These are phyloP conservation scores for Syncerus caffer DNA, from an alignment of 2,797 vertebrate genomes.

Conservation along the genomic window DNA sequence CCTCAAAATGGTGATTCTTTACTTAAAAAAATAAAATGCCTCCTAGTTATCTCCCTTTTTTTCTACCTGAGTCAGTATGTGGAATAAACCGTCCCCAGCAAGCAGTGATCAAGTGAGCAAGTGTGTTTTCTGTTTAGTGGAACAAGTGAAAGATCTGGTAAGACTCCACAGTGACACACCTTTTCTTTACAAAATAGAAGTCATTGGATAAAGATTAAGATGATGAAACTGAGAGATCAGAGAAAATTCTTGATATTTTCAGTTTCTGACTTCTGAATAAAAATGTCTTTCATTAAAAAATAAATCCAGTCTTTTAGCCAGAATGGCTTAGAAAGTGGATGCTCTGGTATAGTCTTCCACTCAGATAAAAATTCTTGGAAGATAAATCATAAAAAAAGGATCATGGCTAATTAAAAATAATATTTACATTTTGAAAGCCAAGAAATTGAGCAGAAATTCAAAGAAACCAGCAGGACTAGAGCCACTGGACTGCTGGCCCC, in stretches of 20 bases:
- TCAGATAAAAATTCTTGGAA: not conserved
- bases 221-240: not conserved
- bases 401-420: not conserved
- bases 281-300: not conserved
- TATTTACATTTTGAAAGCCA: not conserved
- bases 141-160: not conserved
- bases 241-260: not conserved
- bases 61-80: not conserved
- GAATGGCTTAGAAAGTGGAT: not conserved
- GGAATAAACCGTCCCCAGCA: not conserved
- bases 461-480: not conserved
- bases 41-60: not conserved
- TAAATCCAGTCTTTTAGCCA: not conserved
- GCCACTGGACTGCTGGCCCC: not conserved
- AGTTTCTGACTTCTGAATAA: not conserved
- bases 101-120: rapidly evolving
- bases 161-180: not conserved
- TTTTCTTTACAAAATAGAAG: not conserved
- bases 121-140: not conserved
- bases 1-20: not conserved
- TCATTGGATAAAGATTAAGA: not conserved
- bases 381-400: not conserved
- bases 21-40: not conserved
- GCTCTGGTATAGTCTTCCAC: not conserved
- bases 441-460: not conserved